Base-by-base conservation (phyloP, 2,797 vertebrate species). In the Tiaroga cobitis region DNA sequence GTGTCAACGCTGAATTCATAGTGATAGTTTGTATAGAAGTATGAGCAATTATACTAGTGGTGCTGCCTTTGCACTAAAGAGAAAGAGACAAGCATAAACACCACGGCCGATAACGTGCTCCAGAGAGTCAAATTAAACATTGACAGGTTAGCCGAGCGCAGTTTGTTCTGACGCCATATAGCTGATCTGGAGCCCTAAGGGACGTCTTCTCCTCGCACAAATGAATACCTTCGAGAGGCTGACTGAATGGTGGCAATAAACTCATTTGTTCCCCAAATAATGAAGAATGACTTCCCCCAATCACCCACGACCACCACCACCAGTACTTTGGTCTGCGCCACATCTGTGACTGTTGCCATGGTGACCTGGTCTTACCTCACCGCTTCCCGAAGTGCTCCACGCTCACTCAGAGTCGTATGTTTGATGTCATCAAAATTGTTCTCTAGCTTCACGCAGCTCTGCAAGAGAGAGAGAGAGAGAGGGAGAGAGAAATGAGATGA, bases 371-470 rank as follows among this genome's bases (percentile, higher is more conserved):
- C 96, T 96, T 96, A 97, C 96, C 96, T 97, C 96, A 96, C 92
- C 93, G 96, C 96, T 96, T 97, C 96, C 94, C 95, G 93, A 92
- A 97, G 96, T 88, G 96, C 95, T 93, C 96, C 96, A 89, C 95
- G 92, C 90, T 97, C 96, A 89, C 96, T 93, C 89, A 96, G 95
- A 94, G 96, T 96, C 32, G 96, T 96, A 93, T 96, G 96, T 95
- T 97, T 97, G 96, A 97, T 97, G 96, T 97, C 96, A 95, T 97
- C 96, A 94, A 96, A 97, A 97, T 97, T 96, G 95, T 96, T 96
- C 95, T 97, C 95, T 87, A 96, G 95, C 91, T 93, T 95, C 92
- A 95, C 94, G 80, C 95, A 96, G 89, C 90, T 93, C 96, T 96
- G 91, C 77, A 91, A 93, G 90, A 88, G 91, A 89, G 90, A 87